These are phyloP conservation scores for Ptychadena robeensis DNA, from an alignment of 2,797 vertebrate species.

Conservation along the genomic window DNA sequence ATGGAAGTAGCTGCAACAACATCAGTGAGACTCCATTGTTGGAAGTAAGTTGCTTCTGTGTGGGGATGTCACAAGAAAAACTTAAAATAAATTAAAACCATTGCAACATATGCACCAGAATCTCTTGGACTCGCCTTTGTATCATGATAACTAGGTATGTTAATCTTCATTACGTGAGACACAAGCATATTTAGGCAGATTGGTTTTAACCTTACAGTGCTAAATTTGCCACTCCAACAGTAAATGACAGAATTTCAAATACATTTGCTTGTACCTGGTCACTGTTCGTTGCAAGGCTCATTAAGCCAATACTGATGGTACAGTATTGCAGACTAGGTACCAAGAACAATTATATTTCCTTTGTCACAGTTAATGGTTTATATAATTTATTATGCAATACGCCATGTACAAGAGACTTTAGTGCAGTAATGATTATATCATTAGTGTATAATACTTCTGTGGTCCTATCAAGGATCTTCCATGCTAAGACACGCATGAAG, in stretches of 20 bases:
- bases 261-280: background rate
- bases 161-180: too few species aligned
- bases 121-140: too few species aligned
- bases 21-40: too few species aligned
- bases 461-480: background rate
- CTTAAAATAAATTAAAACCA: too few species aligned
- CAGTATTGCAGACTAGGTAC: background rate
- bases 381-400: background rate
- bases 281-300: background rate
- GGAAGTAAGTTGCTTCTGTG: too few species aligned
- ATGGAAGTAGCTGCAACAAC: too few species aligned
- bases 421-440: background rate
- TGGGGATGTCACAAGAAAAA: too few species aligned
- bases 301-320: background rate
- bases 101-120: too few species aligned
- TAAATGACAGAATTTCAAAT: background rate
- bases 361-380: background rate
- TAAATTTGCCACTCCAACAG: background rate
- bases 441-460: background rate
- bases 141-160: too few species aligned
- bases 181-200: background rate
- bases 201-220: too few species aligned
- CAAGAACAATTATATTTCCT: constrained; percentile 10
- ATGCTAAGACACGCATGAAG: background rate
- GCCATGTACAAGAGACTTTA: background rate